A percentile compares a stretch with the other conserved stretches of the same genome.
Conservation (phyloP, 2,113 vertebrate genomes). For the Ailurus styani region DNA sequence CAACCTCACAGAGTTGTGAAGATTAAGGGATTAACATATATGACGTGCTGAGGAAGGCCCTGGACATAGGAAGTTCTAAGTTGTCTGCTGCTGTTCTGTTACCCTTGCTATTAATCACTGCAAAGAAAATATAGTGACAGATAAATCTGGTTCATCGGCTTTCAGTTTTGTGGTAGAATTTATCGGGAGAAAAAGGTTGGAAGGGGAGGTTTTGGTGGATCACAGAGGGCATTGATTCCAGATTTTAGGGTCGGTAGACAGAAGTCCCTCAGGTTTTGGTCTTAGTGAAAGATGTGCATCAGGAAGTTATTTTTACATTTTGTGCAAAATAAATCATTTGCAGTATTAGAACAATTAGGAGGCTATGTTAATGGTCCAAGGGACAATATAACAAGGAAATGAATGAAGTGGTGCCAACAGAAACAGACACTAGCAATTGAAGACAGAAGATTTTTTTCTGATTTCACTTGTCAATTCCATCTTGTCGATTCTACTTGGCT, state of each 20-base stretch:
- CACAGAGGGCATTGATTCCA: neutral
- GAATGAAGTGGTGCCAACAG: neutral
- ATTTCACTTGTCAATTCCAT: neutral
- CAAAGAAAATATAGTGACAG: neutral
- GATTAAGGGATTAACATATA: neutral
- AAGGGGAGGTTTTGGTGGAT: neutral
- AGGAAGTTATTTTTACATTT: slow-evolving; percentile 6
- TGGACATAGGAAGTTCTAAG: neutral
- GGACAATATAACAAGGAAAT: neutral
- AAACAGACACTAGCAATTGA: neutral
- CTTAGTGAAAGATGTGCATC: neutral
- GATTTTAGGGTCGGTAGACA: neutral
- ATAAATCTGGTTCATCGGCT: neutral
- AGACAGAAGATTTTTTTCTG: neutral
- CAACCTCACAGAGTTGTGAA: neutral
- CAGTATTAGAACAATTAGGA: neutral
- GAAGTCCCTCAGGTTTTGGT: neutral
- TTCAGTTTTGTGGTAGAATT: slow-evolving; percentile 10
- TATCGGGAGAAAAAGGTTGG: neutral
- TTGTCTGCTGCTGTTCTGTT: neutral
- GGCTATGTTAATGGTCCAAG: neutral
- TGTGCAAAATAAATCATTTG: neutral
- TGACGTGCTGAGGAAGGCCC: neutral
- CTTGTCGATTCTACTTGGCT: neutral
- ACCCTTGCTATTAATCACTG: neutral